These are phyloP conservation scores for Drosophila subpulchrella DNA, from an alignment of 1,140 invertebrate species.

Conservation along the genomic window DNA sequence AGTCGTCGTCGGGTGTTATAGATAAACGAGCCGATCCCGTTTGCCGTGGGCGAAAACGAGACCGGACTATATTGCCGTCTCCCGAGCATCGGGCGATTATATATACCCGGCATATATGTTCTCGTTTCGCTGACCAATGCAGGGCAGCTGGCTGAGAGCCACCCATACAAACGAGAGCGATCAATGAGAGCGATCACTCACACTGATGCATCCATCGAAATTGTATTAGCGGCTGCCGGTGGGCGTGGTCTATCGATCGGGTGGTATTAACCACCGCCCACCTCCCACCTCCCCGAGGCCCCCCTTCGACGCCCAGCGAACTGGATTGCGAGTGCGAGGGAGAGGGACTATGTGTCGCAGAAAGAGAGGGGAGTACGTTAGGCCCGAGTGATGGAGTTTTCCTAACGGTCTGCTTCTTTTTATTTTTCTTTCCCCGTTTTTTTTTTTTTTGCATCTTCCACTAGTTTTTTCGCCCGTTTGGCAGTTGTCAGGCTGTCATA, in stretches of 20 bases:
- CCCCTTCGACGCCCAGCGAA: constrained; percentile 17
- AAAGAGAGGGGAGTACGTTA: constrained; percentile 20
- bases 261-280: constrained; percentile 6
- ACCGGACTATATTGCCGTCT: constrained; percentile 53
- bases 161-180: constrained; percentile 59
- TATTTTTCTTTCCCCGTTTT: neutral
- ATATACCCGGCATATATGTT: constrained; percentile 59
- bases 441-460: constrained; percentile 1
- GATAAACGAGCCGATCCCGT: constrained; percentile 57
- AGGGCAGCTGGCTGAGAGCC: constrained; percentile 64
- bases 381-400: constrained; percentile 35
- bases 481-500: constrained; percentile 73
- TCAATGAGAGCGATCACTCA: constrained; percentile 51
- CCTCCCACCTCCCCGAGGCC: constrained; percentile 9
- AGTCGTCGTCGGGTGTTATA: constrained; percentile 59
- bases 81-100: constrained; percentile 34
- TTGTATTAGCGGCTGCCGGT: constrained; percentile 52
- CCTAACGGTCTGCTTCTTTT: constrained; percentile 23
- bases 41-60: constrained; percentile 54
- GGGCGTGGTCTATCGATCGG: constrained; percentile 71
- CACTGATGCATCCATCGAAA: constrained; percentile 39
- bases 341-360: neutral
- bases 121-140: constrained; percentile 84
- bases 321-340: constrained; percentile 32
- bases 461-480: constrained; percentile 53